Evolutionary conservation across 1,140 invertebrate species (phyloP).

Genomic region (Drosophila bocki): DNA sequence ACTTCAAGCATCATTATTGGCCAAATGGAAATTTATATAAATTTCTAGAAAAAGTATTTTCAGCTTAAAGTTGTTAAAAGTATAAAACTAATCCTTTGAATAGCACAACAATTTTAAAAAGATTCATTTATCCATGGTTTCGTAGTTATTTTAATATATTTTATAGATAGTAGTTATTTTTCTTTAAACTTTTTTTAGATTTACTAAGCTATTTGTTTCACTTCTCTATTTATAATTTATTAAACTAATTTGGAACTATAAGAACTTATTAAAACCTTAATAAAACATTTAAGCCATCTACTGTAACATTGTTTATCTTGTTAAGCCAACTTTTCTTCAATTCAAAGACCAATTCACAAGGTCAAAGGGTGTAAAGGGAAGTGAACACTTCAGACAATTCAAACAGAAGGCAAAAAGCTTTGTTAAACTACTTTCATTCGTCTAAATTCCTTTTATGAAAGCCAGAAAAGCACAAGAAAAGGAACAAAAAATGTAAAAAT

Average conservation of each 20-base stretch:
- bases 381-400: conserved; percentile 14
- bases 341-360: conserved; percentile 3
- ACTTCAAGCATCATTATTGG: conserved; percentile 29
- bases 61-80: neutral
- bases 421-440: conserved; percentile 11
- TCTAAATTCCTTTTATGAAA: conserved; percentile 1
- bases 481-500: neutral
- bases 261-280: neutral
- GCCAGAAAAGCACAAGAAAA: neutral
- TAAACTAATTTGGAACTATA: too few species aligned
- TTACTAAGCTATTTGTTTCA: too few species aligned
- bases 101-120: neutral
- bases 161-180: too few species aligned
- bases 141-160: neutral
- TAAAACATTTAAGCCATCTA: too few species aligned
- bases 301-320: too few species aligned
- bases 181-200: neutral
- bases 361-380: conserved; percentile 13
- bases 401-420: conserved; percentile 22
- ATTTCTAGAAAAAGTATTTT: neutral
- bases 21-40: conserved; percentile 9
- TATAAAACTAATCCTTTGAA: neutral
- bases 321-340: neutral
- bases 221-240: too few species aligned
- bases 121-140: neutral